phyloP scores from a whole-genome alignment of 1,140 invertebrate species.

The Drosophila triauraria region DNA sequence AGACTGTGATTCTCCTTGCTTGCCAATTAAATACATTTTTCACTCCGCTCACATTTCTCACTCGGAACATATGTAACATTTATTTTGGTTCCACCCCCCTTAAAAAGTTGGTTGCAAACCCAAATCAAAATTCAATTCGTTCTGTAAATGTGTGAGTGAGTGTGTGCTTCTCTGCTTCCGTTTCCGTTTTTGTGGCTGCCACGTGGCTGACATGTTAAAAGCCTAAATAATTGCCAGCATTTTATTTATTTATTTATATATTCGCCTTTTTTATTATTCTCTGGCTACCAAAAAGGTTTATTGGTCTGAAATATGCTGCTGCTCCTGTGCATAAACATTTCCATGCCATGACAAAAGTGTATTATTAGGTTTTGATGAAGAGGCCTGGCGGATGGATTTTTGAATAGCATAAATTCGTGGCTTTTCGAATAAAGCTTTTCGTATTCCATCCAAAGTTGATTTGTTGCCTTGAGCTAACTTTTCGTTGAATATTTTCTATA shows the following conservation, averaged over 20 bases:
- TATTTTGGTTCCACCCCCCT: conserved; percentile 18
- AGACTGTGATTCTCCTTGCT: background rate
- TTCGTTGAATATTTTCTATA: background rate
- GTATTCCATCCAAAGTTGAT: background rate
- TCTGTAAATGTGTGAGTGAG: conserved; percentile 12
- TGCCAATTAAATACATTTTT: conserved; percentile 39
- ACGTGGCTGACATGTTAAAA: conserved; percentile 77
- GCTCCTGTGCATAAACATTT: conserved; percentile 21
- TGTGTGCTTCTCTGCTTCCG: conserved; percentile 45
- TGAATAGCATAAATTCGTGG: background rate
- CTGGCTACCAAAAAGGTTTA: conserved; percentile 27
- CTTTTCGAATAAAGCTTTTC: background rate
- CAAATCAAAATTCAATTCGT: conserved; percentile 72
- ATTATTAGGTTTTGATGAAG: conserved; percentile 20
- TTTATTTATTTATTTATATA: conserved; percentile 62
- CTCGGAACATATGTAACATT: conserved; percentile 51
- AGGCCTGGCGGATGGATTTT: conserved; percentile 4
- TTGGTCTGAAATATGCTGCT: conserved; percentile 2
- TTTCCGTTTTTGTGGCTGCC: conserved; percentile 68
- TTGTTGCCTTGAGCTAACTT: background rate
- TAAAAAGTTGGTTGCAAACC: conserved; percentile 35
- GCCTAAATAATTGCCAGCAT: conserved; percentile 71
- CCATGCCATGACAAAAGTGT: conserved; percentile 23
- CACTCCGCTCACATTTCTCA: conserved; percentile 3
- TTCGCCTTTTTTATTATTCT: conserved; percentile 39